Evolutionary conservation across 2,797 vertebrate species (phyloP), one percentile per base, ranked within the genome.

Genomic region (Xenentodon cancila): DNA sequence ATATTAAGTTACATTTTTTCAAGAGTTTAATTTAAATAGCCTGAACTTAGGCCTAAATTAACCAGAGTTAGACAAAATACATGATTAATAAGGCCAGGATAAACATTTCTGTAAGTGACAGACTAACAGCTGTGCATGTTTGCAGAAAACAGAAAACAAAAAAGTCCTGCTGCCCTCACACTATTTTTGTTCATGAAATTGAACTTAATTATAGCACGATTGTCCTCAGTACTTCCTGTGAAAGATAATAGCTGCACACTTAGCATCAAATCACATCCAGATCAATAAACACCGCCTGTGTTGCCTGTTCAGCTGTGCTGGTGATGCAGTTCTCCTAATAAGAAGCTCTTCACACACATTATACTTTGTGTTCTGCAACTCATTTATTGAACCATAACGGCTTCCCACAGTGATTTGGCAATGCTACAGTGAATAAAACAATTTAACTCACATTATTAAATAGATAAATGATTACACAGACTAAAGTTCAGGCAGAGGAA

Each of bases 211-310:
- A 71, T 59, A 42, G 64, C 40, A 50, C 62, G 58, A 54, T 67
- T 79, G 77, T 68, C 78, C 45, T 43, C 9, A 12, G 47, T 46
- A 40, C 58, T 20, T 80, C 62, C 52, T 49, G 56, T 81, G 65
- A 80, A 59, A 75, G 75, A 80, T 81, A 64, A 66, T 52, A 74
- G 62, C 62, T 62, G 71, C 73, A 59, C 59, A 68, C 68, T 63
- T 68, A 81, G 66, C 66, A 80, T 86, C 80, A 81, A 86, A 84
- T 87, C 79, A 73, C 71, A 82, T 58, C 46, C 66, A 73, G 72
- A 88, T 89, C 85, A 84, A 88, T 88, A 86, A 68, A 47, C 64
- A 74, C 45, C 53, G 74, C 53, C 58, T 50, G 61, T 34, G 65
- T 69, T 53, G 65, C 48, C 61, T 74, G 62, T 75, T 83, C 68